Percentiles rank a stretch among this genome's conserved stretches.
Evolutionary conservation across 2,888 invertebrate species (phyloP).

Genomic region (Marronus borbonicus): DNA sequence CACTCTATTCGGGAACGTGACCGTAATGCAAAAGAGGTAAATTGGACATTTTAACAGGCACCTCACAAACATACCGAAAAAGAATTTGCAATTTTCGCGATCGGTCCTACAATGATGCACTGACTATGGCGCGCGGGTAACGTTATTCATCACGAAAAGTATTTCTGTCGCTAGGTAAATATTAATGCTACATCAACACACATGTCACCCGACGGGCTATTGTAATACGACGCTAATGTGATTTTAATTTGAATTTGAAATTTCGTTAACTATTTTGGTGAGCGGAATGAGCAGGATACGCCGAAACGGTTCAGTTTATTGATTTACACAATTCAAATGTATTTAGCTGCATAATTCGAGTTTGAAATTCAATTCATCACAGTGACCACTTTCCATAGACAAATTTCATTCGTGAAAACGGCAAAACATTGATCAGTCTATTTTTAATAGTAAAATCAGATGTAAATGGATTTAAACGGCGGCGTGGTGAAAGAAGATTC

Average conservation of each 20-base stretch:
- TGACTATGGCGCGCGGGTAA: background rate
- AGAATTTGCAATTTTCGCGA: slow-evolving; percentile 40
- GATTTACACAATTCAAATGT: slow-evolving; percentile 32
- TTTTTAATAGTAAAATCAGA: background rate
- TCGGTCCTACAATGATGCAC: slow-evolving; percentile 1
- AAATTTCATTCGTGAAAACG: background rate
- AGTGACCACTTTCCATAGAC: background rate
- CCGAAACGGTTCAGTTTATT: slow-evolving; percentile 20
- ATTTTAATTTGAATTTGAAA: slow-evolving; percentile 42
- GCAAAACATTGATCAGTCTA: background rate
- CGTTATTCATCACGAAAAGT: slow-evolving; percentile 34
- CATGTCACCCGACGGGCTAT: slow-evolving; percentile 10
- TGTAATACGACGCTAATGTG: slow-evolving; percentile 40
- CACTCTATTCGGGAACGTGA: slow-evolving; percentile 22
- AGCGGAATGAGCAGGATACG: background rate
- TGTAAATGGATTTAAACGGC: too few relatives aligned
- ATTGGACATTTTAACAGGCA: slow-evolving; percentile 42
- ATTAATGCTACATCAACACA: slow-evolving; percentile 46
- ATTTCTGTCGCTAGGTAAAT: slow-evolving; percentile 38
- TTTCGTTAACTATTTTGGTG: slow-evolving; percentile 38
- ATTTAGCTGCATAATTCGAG: slow-evolving; percentile 22
- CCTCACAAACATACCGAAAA: slow-evolving; percentile 18
- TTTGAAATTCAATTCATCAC: slow-evolving; percentile 16
- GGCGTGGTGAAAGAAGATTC: too few relatives aligned
- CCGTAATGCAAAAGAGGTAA: slow-evolving; percentile 32